Conservation (phyloP, 1,140 invertebrate species). For the Bradynema listronoti region DNA sequence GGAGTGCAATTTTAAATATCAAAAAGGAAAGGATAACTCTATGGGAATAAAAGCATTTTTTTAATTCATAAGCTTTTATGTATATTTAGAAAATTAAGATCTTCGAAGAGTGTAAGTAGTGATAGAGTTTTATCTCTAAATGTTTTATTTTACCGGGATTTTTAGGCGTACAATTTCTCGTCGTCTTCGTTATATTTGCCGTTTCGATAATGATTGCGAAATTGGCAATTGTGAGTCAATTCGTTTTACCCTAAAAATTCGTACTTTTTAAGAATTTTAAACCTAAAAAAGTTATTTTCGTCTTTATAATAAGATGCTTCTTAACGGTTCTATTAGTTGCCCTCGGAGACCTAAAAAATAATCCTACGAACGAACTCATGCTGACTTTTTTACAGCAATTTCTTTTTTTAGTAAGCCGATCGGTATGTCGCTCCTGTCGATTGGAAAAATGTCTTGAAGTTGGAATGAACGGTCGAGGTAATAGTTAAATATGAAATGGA, state of each 20-base stretch:
- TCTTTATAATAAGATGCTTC: background rate
- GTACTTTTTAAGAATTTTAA: background rate
- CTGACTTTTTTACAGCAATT: background rate
- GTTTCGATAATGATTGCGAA: conserved; percentile 30
- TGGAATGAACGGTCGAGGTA: conserved; percentile 29
- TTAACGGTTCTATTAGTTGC: no score
- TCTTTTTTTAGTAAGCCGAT: conserved; percentile 18
- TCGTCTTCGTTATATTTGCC: conserved; percentile 30
- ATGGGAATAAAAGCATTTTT: no score
- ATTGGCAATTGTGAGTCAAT: conserved; percentile 12
- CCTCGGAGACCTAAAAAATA: no score
- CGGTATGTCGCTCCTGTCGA: conserved; percentile 28
- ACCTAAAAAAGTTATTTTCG: background rate
- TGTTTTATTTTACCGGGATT: background rate
- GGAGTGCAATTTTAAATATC: no score
- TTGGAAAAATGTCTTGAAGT: conserved; percentile 21
- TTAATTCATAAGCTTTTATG: no score
- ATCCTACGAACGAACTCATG: background rate
- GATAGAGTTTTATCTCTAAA: conserved; percentile 21
- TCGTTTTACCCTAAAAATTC: background rate
- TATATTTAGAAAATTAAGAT: no score
- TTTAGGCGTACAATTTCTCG: conserved; percentile 28
- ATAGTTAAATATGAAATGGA: background rate
- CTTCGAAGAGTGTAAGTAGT: no score
- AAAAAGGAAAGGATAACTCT: background rate